Conservation (phyloP, 2,113 vertebrate genomes). For the Coracopsis vasa region DNA sequence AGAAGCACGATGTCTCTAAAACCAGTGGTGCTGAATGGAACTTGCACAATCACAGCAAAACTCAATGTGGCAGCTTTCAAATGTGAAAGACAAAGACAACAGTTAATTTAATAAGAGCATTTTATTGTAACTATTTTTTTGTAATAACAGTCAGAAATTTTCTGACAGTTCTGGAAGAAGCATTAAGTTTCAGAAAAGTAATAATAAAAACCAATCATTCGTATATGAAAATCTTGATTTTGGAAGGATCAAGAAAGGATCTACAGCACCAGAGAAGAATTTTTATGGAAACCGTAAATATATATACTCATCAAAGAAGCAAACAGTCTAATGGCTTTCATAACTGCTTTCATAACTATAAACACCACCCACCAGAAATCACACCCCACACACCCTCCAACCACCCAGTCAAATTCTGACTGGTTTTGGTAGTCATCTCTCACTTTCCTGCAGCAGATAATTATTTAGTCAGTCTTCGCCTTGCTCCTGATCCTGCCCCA, state of each 20-base stretch:
- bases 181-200: neutral
- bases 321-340: neutral
- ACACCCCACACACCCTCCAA: neutral
- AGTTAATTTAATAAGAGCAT: neutral
- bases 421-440: neutral
- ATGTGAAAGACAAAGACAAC: neutral
- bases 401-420: neutral
- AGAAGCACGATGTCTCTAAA: neutral
- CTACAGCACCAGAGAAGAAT: neutral
- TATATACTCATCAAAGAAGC: neutral
- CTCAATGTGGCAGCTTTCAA: neutral
- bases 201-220: neutral
- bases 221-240: neutral
- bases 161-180: neutral
- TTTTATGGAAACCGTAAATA: accelerated
- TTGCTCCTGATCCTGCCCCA: neutral
- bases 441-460: neutral
- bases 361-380: neutral
- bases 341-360: neutral
- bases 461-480: neutral
- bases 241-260: neutral
- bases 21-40: neutral
- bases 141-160: neutral
- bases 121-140: neutral
- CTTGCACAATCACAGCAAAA: neutral